Base-by-base conservation (phyloP, 2,888 invertebrate genomes). In the Dysmachus trigonus region DNA sequence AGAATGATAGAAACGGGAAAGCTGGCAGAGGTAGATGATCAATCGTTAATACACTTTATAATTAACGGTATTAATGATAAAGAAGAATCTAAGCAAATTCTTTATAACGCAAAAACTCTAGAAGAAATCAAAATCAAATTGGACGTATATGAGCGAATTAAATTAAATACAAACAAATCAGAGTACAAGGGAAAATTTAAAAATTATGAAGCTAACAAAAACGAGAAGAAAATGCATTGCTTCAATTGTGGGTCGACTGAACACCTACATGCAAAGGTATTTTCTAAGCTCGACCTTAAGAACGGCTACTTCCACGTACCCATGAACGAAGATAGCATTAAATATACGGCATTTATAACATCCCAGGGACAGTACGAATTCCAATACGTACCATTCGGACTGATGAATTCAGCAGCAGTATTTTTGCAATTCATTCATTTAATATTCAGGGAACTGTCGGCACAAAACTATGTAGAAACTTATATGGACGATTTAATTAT, bases 1-100 rank as follows among this genome's bases (percentile, higher is more conserved):
- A 35, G 35, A 27, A 87, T 87, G 82, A 38, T 53, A 27, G 82
- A 81, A 62, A 85, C 86, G 6, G 86, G 51, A 5, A 22, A 71
- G 27, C 5, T 15, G 41, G 41, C 72, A 35, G 30, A 76, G 13
- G 74, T 87, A 35, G 87, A 87, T 13, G 62, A 18, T 27, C 27
- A 41, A n/a, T 82, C 87, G 1, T 62, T 87, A 18, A 30, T 71
- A 10, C 71, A 71, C 22, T 71, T 27, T 71, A 71, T 71, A 10
- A 30, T 71, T 2, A 62, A 84, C n/a, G 86, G 85, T 22, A 81
- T 87, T 31, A 7, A 18, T 15, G 87, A 76, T 47, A 38, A 27
- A 15, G 8, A 77, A 0, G 77, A 47, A 2, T 41, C 38, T 3
- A 77, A 77, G 38, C 18, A 30, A 2, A 77, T 77, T 27, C 15